Evolutionary conservation across 2,797 vertebrate genomes (phyloP).

Genomic region (Limosa lapponica): DNA sequence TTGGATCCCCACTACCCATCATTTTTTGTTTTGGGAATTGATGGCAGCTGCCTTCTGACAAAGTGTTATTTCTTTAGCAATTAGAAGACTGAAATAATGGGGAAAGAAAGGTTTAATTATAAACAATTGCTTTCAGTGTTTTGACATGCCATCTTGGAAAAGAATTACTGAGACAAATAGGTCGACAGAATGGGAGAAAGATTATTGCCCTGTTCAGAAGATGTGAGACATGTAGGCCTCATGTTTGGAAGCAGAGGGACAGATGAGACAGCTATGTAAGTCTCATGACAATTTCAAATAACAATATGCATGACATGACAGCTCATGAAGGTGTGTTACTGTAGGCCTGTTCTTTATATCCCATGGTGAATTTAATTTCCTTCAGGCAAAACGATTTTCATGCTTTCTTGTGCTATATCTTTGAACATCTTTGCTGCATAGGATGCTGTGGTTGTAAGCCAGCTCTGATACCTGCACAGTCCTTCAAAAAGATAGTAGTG

Average conservation of each 20-base stretch:
- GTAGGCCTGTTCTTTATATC: not conserved
- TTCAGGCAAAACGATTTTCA: not conserved
- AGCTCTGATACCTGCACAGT: not conserved
- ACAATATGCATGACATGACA: not conserved
- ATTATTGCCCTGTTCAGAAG: not conserved
- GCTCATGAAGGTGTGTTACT: fast-evolving
- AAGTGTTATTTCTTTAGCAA: not conserved
- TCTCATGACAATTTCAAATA: not conserved
- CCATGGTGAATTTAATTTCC: not conserved
- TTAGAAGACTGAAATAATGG: not conserved
- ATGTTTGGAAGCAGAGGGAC: not conserved
- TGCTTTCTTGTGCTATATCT: not conserved
- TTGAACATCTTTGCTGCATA: not conserved
- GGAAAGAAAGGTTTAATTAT: not conserved
- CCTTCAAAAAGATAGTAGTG: not conserved
- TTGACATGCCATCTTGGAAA: not conserved
- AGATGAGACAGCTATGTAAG: not conserved
- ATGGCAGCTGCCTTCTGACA: not conserved
- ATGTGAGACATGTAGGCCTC: not conserved
- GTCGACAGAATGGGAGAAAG: not conserved
- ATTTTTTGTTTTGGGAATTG: not conserved
- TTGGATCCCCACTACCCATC: fast-evolving
- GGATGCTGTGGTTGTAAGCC: not conserved
- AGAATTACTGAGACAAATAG: not conserved
- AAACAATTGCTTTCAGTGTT: not conserved